These are phyloP conservation scores for Drosophila sp. DNA, from an alignment of 1,140 invertebrate genomes.

Conservation along the genomic window DNA sequence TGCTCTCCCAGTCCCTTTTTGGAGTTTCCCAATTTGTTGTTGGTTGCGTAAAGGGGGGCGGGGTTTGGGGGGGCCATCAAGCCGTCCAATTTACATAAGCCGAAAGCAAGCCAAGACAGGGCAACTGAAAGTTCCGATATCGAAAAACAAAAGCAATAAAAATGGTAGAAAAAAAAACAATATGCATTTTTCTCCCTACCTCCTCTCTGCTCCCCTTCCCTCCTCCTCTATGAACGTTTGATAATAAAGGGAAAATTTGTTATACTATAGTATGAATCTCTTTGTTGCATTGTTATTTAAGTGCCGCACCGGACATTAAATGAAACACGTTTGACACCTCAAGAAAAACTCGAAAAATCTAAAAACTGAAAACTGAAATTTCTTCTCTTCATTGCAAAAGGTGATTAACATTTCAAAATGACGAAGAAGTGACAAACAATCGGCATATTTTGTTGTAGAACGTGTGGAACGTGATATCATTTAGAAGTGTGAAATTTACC, in stretches of 20 bases:
- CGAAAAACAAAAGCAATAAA: background rate
- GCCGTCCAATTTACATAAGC: constrained; percentile 1
- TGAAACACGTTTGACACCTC: constrained; percentile 8
- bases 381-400: too few species aligned
- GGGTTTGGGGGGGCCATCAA: background rate
- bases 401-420: too few species aligned
- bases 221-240: too few species aligned
- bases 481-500: background rate
- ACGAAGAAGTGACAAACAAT: too few species aligned
- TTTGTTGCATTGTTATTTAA: background rate
- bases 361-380: background rate
- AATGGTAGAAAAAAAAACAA: background rate
- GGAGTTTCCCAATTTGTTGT: background rate
- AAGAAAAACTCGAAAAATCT: background rate
- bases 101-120: background rate
- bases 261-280: too few species aligned
- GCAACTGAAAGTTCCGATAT: background rate
- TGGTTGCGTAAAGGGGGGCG: background rate
- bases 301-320: background rate
- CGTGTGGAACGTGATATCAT: constrained; percentile 5
- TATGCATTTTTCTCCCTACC: background rate
- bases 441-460: background rate
- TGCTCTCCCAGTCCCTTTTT: background rate
- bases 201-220: background rate
- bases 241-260: too few species aligned